These are phyloP conservation scores for Ophion ventricosus DNA, from an alignment of 2,888 invertebrate species.

Conservation along the genomic window DNA sequence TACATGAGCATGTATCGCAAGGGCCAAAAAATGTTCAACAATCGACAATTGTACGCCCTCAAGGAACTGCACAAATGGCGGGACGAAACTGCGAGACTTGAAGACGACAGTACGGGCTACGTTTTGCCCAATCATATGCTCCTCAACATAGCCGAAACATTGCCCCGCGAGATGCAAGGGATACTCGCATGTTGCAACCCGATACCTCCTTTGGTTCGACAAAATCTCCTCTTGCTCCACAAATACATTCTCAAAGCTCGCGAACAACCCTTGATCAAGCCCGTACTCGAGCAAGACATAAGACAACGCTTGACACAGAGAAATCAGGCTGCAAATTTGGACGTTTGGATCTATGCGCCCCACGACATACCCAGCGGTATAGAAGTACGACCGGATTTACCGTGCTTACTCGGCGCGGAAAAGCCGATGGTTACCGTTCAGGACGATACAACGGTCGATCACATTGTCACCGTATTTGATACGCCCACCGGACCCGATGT, in stretches of 20 bases:
- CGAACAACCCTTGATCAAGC: slow-evolving; percentile 87
- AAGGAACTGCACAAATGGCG: slow-evolving; percentile 94
- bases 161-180: slow-evolving; percentile 96
- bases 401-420: slow-evolving; percentile 75
- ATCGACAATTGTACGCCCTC: slow-evolving; percentile 93
- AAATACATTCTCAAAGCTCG: slow-evolving; percentile 89
- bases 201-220: slow-evolving; percentile 91
- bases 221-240: slow-evolving; percentile 86
- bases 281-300: slow-evolving; percentile 76
- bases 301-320: slow-evolving; percentile 76
- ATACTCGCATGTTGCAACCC: slow-evolving; percentile 97
- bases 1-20: slow-evolving; percentile 91
- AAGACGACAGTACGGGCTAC: slow-evolving; percentile 97
- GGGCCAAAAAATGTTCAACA: slow-evolving; percentile 92
- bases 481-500: slow-evolving; percentile 74
- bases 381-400: slow-evolving; percentile 78
- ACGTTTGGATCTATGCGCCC: slow-evolving; percentile 75
- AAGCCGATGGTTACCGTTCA: not conserved
- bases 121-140: slow-evolving; percentile 98
- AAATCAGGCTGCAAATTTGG: slow-evolving; percentile 71
- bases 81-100: slow-evolving; percentile 91
- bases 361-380: slow-evolving; percentile 78
- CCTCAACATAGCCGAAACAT: slow-evolving; percentile 92
- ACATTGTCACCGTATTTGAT: slow-evolving; percentile 77
- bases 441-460: slow-evolving; percentile 56